Conservation (phyloP, 1,140 invertebrate genomes). For the Drosophila tsacasi region DNA sequence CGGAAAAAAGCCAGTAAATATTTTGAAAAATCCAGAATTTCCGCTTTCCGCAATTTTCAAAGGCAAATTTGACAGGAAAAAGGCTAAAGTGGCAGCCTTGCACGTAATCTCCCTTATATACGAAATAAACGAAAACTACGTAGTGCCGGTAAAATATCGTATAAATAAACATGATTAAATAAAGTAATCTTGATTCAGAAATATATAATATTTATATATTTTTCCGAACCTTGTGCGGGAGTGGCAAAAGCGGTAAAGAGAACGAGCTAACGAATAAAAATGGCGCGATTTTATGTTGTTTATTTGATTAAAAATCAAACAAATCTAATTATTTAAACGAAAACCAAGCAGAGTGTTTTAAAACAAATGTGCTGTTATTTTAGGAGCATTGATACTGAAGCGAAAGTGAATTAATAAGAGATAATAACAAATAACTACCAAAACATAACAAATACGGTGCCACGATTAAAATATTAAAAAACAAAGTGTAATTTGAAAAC, state of each 20-base stretch:
- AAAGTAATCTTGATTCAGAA: slow-evolving; percentile 1
- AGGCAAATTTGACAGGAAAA: too few species aligned
- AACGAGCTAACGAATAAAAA: slow-evolving; percentile 46
- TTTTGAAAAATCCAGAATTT: too few species aligned
- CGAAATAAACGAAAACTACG: slow-evolving; percentile 2
- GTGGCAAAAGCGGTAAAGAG: slow-evolving; percentile 13
- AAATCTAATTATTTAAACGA: slow-evolving; percentile 2
- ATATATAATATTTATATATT: slow-evolving; percentile 48
- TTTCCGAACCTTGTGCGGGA: slow-evolving; percentile 38
- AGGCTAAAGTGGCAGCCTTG: too few species aligned
- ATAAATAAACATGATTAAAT: background rate
- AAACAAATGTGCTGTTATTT: background rate
- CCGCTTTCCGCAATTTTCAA: too few species aligned
- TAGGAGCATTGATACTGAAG: background rate
- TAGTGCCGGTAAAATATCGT: slow-evolving; percentile 16
- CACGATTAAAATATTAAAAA: background rate
- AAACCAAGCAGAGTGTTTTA: slow-evolving; percentile 6
- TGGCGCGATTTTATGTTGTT: slow-evolving; percentile 66
- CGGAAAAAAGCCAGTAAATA: too few species aligned
- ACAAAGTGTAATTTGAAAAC: background rate
- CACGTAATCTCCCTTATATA: too few species aligned
- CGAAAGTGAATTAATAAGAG: background rate
- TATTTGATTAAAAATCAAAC: slow-evolving; percentile 27
- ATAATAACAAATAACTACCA: slow-evolving; percentile 1
- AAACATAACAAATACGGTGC: background rate